These are phyloP conservation scores for Acanthurus lineatus DNA, from an alignment of 2,797 vertebrate genomes.

Conservation along the genomic window DNA sequence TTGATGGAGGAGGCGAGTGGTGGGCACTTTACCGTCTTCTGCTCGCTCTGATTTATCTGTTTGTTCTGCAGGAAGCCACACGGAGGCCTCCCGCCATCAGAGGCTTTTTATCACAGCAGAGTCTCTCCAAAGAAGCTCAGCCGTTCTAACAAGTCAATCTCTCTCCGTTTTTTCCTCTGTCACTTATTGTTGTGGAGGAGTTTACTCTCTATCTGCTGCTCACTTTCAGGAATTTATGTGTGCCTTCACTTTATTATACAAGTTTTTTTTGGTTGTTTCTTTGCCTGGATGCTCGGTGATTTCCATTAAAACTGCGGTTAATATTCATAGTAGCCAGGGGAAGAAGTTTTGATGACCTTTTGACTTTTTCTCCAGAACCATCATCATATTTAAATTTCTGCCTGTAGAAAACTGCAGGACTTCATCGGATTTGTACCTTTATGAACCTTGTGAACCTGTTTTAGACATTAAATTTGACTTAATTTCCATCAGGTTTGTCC, in stretches of 20 bases:
- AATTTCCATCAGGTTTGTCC: too few species aligned
- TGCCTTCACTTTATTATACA: slow-evolving; percentile 2
- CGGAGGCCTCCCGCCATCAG: slow-evolving; percentile 53
- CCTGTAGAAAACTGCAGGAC: background rate
- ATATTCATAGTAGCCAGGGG: slow-evolving; percentile 6
- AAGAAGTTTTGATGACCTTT: slow-evolving; percentile 17
- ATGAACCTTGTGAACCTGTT: too few species aligned
- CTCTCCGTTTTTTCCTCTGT: background rate
- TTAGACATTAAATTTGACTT: too few species aligned
- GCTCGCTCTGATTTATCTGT: slow-evolving; percentile 62
- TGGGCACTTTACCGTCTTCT: slow-evolving; percentile 38
- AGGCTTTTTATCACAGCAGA: slow-evolving; percentile 53
- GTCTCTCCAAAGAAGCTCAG: slow-evolving; percentile 17
- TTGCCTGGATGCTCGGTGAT: slow-evolving; percentile 2
- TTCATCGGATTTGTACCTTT: too few species aligned
- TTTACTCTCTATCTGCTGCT: slow-evolving; percentile 23
- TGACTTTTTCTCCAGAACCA: slow-evolving; percentile 4
- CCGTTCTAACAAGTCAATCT: slow-evolving; percentile 21
- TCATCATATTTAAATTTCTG: slow-evolving; percentile 5
- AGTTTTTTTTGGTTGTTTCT: too few species aligned
- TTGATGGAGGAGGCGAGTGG: slow-evolving; percentile 47
- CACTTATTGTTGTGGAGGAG: slow-evolving; percentile 20
- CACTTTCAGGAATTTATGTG: slow-evolving; percentile 15
- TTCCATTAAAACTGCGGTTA: slow-evolving; percentile 6
- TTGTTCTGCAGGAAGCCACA: slow-evolving; percentile 60